A percentile compares a stretch with the other conserved stretches of the same genome.
These are phyloP conservation scores for Actinostola sp. DNA, from an alignment of 92 coral and sea anemone genomes.

Conservation along the genomic window DNA sequence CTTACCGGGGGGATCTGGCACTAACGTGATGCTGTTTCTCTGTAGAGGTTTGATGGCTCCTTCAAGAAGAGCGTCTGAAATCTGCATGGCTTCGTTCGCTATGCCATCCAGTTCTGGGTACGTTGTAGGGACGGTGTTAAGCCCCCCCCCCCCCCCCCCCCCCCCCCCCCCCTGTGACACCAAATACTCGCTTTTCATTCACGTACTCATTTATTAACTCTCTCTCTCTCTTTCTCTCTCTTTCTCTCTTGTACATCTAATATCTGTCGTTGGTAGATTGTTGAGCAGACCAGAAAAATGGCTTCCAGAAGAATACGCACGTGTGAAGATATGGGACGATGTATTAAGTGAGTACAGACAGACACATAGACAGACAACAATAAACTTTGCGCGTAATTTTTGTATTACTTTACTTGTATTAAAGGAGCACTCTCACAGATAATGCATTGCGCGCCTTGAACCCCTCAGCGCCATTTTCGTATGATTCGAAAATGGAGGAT, in stretches of 20 bases:
- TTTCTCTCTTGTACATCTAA: too few species aligned
- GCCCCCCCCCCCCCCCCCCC: too few species aligned
- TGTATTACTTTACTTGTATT: too few species aligned
- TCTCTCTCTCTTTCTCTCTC: too few species aligned
- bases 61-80: constrained; percentile 81
- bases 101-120: constrained; percentile 69
- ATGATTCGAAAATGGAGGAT: too few species aligned
- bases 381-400: too few species aligned
- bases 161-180: too few species aligned
- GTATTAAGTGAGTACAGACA: constrained; percentile 69
- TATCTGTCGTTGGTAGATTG: constrained; percentile 43
- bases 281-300: constrained; percentile 86
- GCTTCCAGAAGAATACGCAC: constrained; percentile 83
- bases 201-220: too few species aligned
- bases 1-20: not conserved
- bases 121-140: not conserved
- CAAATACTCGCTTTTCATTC: too few species aligned
- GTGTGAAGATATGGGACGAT: constrained; percentile 84
- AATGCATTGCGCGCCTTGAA: too few species aligned
- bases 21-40: not conserved
- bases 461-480: too few species aligned
- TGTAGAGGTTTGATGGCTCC: constrained; percentile 86
- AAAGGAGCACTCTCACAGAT: too few species aligned
- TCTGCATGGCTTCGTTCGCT: constrained; percentile 37
- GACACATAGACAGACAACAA: not conserved